A percentile compares a stretch with the other conserved stretches of the same genome.
These are phyloP conservation scores for Cryptops parisi DNA, from an alignment of 2,888 invertebrate genomes.

Conservation along the genomic window DNA sequence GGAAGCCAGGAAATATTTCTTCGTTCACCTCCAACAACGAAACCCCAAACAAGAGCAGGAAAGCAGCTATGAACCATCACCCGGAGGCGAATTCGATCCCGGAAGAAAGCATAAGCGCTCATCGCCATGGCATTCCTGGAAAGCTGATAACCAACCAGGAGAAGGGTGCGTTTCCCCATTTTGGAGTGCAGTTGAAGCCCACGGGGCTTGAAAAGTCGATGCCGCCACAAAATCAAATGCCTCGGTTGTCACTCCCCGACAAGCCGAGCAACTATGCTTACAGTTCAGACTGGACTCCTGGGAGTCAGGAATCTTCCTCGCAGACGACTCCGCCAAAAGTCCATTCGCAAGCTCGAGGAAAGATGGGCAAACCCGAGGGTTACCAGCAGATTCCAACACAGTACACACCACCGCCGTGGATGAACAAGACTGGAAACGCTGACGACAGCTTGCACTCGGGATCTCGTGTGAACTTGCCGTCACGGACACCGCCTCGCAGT, in stretches of 20 bases:
- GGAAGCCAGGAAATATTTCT: constrained; percentile 7
- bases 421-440: constrained; percentile 17
- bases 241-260: background rate
- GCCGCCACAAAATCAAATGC: background rate
- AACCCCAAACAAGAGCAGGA: constrained; percentile 13
- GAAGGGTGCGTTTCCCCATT: background rate
- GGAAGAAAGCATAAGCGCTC: background rate
- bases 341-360: constrained; percentile 2
- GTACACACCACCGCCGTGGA: constrained; percentile 20
- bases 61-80: constrained; percentile 5
- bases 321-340: background rate
- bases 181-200: constrained; percentile 7
- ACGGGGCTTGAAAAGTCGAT: constrained; percentile 5
- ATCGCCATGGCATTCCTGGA: background rate
- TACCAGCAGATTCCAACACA: constrained; percentile 14
- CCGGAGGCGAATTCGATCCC: background rate
- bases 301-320: background rate
- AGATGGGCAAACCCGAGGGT: background rate
- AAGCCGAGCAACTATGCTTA: background rate
- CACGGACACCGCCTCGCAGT: constrained; percentile 20
- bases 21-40: constrained; percentile 2
- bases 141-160: background rate
- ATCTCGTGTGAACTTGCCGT: constrained; percentile 4
- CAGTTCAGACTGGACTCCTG: constrained; percentile 2
- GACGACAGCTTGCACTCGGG: background rate